Conservation (phyloP, 2,797 vertebrate genomes). For the Tarsius wallacei region DNA sequence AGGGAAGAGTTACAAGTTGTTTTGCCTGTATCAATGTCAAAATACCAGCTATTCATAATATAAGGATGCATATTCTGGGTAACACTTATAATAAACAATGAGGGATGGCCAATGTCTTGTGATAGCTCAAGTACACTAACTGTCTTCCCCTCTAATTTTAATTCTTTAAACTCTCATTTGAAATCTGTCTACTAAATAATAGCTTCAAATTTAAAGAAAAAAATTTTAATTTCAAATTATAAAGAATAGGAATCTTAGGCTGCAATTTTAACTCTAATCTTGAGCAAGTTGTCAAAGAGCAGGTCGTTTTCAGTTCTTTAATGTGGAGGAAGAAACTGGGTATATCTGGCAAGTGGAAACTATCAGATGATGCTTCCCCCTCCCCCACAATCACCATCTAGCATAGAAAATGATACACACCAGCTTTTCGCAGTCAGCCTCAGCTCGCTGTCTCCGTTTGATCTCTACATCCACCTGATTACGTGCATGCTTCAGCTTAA, state of each 20-base stretch:
- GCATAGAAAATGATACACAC: slow-evolving; percentile 89
- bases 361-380: neutral
- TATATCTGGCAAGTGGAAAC: neutral
- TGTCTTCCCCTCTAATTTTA: slow-evolving; percentile 41
- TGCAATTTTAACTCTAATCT: slow-evolving; percentile 59
- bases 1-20: slow-evolving; percentile 32
- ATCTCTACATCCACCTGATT: slow-evolving; percentile 99
- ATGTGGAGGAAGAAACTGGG: slow-evolving; percentile 31
- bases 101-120: neutral
- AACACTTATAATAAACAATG: slow-evolving; percentile 54
- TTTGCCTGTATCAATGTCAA: slow-evolving; percentile 18
- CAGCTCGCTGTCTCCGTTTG: slow-evolving; percentile 96
- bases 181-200: slow-evolving; percentile 60
- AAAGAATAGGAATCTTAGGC: slow-evolving; percentile 4
- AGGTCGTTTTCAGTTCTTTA: slow-evolving; percentile 47
- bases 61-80: neutral
- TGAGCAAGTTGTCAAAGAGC: neutral
- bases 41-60: slow-evolving; percentile 13
- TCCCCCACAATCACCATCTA: neutral
- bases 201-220: slow-evolving; percentile 66
- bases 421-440: slow-evolving; percentile 96
- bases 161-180: slow-evolving; percentile 66
- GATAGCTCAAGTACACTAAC: slow-evolving; percentile 29
- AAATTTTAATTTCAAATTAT: slow-evolving; percentile 56
- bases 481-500: slow-evolving; percentile 98